A percentile compares a stretch with the other conserved stretches of the same genome.
Conservation (phyloP, 2,113 vertebrate species). For the Dendrocopos noguchii region DNA sequence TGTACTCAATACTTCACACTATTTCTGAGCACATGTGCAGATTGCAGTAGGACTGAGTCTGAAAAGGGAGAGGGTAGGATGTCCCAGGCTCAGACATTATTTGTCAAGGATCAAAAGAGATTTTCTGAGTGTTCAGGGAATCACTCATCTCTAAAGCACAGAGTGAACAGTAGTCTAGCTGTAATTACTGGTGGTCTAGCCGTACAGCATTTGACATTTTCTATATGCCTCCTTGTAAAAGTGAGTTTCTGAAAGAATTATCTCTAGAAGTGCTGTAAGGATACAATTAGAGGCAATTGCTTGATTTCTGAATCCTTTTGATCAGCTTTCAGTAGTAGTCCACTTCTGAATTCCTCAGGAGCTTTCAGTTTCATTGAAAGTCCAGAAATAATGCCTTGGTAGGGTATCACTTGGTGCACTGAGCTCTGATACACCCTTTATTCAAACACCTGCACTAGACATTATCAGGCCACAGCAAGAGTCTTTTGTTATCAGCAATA, state of each 20-base stretch:
- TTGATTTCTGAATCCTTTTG: conserved; percentile 64
- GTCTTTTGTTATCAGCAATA: conserved; percentile 39
- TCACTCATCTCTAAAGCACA: conserved; percentile 10
- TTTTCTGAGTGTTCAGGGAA: not conserved
- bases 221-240: not conserved
- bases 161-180: conserved; percentile 38
- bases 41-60: not conserved
- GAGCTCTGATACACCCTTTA: conserved; percentile 44
- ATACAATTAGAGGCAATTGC: conserved; percentile 63
- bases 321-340: conserved; percentile 36
- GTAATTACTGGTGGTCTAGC: conserved; percentile 61
- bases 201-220: conserved; percentile 33
- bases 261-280: conserved; percentile 23
- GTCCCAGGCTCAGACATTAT: not conserved
- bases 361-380: conserved; percentile 47
- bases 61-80: conserved; percentile 57
- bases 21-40: not conserved
- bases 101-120: conserved; percentile 30
- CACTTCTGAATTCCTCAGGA: conserved; percentile 43
- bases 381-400: conserved; percentile 39
- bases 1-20: not conserved
- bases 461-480: conserved; percentile 56
- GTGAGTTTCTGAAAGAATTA: conserved; percentile 35
- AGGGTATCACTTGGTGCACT: conserved; percentile 38
- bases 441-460: conserved; percentile 44